Evolutionary conservation across 2,797 vertebrate species (phyloP).

Genomic region (Trematomus bernacchii): DNA sequence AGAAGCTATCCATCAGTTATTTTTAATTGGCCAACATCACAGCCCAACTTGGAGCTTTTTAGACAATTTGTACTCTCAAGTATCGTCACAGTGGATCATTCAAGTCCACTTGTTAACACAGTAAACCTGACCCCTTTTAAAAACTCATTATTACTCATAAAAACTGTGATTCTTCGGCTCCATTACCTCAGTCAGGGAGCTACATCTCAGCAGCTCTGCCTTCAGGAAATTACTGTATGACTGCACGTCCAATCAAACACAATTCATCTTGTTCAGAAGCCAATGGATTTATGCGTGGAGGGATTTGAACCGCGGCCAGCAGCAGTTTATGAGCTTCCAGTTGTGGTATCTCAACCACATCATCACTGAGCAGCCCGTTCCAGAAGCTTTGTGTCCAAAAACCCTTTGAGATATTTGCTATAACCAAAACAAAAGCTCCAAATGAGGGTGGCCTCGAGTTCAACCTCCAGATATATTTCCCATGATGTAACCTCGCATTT

Average conservation of each 20-base stretch:
- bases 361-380: constrained; percentile 32
- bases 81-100: background rate
- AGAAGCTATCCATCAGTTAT: background rate
- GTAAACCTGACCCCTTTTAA: background rate
- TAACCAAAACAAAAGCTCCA: constrained; percentile 30
- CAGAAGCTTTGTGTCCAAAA: constrained; percentile 32
- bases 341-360: constrained; percentile 41
- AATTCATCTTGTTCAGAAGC: constrained; percentile 18
- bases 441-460: constrained; percentile 14
- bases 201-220: background rate
- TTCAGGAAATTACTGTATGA: constrained; percentile 28
- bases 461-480: constrained; percentile 35
- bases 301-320: constrained; percentile 27
- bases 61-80: background rate
- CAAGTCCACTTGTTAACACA: background rate
- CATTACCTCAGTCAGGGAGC: background rate
- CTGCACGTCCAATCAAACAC: background rate
- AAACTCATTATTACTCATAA: constrained; percentile 2
- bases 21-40: too few species aligned
- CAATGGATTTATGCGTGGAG: constrained; percentile 4
- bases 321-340: constrained; percentile 19
- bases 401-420: constrained; percentile 26
- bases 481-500: constrained; percentile 46
- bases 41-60: too few species aligned
- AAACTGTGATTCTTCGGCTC: constrained; percentile 3